These are phyloP conservation scores for Rhamphomyia laevipes DNA, from an alignment of 2,888 invertebrate genomes.

Conservation along the genomic window DNA sequence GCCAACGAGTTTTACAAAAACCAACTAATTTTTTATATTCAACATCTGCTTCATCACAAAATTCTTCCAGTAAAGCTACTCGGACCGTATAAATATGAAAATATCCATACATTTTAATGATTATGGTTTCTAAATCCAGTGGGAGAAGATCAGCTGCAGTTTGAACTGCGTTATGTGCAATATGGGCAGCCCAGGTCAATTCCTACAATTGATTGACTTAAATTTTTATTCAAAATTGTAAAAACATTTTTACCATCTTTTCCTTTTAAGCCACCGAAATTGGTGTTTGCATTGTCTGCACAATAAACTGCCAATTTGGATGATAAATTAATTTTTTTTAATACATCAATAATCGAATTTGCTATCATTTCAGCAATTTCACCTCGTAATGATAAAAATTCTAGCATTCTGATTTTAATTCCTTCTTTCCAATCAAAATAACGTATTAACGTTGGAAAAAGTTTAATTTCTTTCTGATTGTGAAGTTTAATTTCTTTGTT, in stretches of 20 bases:
- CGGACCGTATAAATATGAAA: slow-evolving; percentile 18
- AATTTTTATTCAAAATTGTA: not conserved
- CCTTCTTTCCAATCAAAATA: not conserved
- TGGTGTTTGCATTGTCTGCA: no score
- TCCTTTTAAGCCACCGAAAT: not conserved
- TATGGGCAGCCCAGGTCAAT: slow-evolving; percentile 20
- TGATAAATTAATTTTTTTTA: not conserved
- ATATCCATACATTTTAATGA: slow-evolving; percentile 15
- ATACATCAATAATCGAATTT: not conserved
- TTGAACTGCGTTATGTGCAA: slow-evolving; percentile 5
- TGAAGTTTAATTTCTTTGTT: no score
- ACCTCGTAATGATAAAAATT: not conserved
- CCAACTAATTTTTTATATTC: slow-evolving; percentile 4
- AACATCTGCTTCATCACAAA: slow-evolving; percentile 2
- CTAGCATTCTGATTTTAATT: not conserved
- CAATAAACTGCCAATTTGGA: not conserved
- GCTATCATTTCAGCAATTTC: not conserved
- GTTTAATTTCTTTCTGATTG: not conserved
- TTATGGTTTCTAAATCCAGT: slow-evolving; percentile 12
- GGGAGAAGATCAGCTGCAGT: slow-evolving; percentile 15
- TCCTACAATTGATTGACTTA: slow-evolving; percentile 3
- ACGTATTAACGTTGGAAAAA: not conserved
- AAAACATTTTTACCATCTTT: not conserved
- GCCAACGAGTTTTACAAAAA: slow-evolving; percentile 6
- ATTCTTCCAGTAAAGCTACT: slow-evolving; percentile 11